Conservation (phyloP, 2,113 vertebrate species). For the Catagonus wagneri region DNA sequence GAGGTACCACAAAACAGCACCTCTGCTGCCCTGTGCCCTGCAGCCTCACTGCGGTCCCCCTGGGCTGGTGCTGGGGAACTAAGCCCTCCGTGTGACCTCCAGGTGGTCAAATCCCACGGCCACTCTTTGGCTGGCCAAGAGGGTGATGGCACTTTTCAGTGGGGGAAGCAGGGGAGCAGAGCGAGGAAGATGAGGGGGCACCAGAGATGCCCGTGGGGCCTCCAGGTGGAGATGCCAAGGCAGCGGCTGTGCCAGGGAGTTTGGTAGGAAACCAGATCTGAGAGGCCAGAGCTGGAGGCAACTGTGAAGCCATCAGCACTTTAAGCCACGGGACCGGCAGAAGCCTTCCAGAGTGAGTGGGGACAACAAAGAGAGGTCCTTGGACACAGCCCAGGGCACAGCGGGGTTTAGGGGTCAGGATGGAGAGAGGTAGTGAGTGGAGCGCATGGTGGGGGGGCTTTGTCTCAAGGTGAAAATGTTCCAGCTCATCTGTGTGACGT, state of each 20-base stretch:
- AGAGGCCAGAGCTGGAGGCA: background rate
- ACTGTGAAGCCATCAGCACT: background rate
- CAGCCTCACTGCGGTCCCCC: background rate
- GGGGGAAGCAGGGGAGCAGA: background rate
- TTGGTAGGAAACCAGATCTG: no score
- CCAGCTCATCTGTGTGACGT: background rate
- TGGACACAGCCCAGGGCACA: background rate
- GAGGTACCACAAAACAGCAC: background rate
- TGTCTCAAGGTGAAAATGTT: background rate
- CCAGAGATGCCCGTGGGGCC: background rate
- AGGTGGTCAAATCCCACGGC: background rate
- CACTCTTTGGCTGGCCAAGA: background rate
- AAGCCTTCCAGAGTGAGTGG: accelerated
- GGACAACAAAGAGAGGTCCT: accelerated
- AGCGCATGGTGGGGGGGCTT: background rate
- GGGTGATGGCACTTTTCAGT: background rate
- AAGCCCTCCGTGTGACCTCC: background rate
- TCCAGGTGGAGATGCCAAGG: background rate
- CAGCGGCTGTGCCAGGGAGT: accelerated
- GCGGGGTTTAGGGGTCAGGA: background rate
- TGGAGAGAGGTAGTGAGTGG: background rate
- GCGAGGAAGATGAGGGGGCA: background rate
- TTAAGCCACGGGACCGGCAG: background rate
- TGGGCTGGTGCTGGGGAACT: background rate
- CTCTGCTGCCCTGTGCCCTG: background rate